phyloP scores from a whole-genome alignment of 2,888 invertebrate genomes.

The Agrochola lychnidis region DNA sequence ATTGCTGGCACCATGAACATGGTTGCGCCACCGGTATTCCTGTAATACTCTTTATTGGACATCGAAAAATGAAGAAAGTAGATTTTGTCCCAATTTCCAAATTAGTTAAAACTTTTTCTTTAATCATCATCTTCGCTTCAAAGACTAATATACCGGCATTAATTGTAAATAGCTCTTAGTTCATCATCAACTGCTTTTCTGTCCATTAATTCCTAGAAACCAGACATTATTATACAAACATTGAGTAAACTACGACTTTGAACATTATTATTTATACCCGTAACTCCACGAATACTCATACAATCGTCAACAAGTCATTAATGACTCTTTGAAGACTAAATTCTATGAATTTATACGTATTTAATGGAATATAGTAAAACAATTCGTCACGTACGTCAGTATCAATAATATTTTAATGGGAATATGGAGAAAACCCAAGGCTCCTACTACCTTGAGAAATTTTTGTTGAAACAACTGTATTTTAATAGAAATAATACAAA shows the following conservation, averaged over 20 bases:
- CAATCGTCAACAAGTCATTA: constrained; percentile 32
- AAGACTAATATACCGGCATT: neutral
- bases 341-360: constrained; percentile 29
- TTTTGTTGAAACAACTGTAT: constrained; percentile 7
- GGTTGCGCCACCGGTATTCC: neutral
- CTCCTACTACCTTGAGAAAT: constrained; percentile 11
- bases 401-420: neutral
- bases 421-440: neutral
- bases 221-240: constrained; percentile 29
- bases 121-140: neutral
- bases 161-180: constrained; percentile 10
- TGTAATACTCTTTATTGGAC: too few relatives aligned
- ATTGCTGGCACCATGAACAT: neutral
- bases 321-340: constrained; percentile 42
- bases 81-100: neutral
- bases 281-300: constrained; percentile 37
- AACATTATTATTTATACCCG: constrained; percentile 11
- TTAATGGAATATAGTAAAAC: constrained; percentile 19
- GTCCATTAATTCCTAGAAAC: constrained; percentile 23
- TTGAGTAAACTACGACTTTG: constrained; percentile 21
- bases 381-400: neutral
- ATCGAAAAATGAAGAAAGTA: too few relatives aligned
- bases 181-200: neutral
- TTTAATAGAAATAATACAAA: constrained; percentile 2
- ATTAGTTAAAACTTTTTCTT: neutral